Base-by-base conservation (phyloP, 1,140 invertebrate genomes). In the Heliconius hewitsoni region DNA sequence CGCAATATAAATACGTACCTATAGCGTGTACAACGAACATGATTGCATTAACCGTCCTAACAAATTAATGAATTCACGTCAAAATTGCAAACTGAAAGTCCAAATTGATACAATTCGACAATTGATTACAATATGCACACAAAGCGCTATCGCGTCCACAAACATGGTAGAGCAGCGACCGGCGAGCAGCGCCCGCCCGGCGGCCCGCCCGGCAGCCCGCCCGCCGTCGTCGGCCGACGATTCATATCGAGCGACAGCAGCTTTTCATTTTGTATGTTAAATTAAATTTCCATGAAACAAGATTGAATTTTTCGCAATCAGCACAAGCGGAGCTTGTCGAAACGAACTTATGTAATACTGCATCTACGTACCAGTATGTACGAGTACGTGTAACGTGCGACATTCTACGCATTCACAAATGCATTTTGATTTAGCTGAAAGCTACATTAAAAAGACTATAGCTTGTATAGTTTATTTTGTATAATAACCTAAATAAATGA, bases 261-360 rank as follows among this genome's bases (percentile, higher is more conserved):
- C 93, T 93, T 93, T 94, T 93, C 93, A 94, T 94, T 94, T 94
- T 93, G 92, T 90, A 93, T 93, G 93, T 94, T 94, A 93, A 93
- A 94, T 94, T 94, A 94, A 94, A 94, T 94, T 93, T 94, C 90
- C 89, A 93, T 94, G 93, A 91, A 93, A 94, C 92, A 93, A 93
- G 90, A 94, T 94, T 94, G 93, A 94, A 93, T 94, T 94, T 94
- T 94, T 94, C 90, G 91, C 92, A 94, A 94, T 94, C 93, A 94
- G 87, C 83, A 84, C 91, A 88, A 85, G 87, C 84, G 88, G 83
- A 84, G 89, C 81, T 87, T 86, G 84, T 82, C 84, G 86, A 78
- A 88, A 88, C 85, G 86, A 89, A 87, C 85, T 87, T 87, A 87
- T 86, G 86, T 87, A 85, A 89, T 92, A 76, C 52, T 72, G 27